Conservation (phyloP, 2,797 vertebrate genomes). For the Sebastes itinus region DNA sequence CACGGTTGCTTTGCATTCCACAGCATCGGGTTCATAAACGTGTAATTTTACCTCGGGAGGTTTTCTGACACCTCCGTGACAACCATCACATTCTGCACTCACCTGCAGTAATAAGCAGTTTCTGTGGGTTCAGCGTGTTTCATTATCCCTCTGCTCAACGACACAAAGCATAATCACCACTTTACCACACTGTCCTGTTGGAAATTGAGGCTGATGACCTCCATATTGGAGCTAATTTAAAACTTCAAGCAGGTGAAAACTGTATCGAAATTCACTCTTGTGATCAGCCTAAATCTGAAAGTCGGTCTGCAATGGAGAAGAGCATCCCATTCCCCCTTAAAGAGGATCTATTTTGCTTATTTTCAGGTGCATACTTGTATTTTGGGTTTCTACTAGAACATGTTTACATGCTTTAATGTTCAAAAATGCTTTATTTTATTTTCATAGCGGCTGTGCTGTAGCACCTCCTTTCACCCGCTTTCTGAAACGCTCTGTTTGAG, state of each 20-base stretch:
- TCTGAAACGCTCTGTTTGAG: too few species aligned
- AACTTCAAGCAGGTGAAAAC: background rate
- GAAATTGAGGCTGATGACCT: constrained; percentile 14
- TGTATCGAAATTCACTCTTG: background rate
- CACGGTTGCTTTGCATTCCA: background rate
- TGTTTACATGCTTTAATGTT: too few species aligned
- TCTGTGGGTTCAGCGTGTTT: background rate
- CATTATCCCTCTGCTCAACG: background rate
- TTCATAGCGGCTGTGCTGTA: too few species aligned
- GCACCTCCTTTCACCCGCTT: too few species aligned
- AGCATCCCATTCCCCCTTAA: background rate
- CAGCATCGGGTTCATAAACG: background rate
- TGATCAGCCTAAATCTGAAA: background rate
- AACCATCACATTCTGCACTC: constrained; percentile 3
- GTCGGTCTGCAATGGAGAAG: background rate
- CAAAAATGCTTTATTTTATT: too few species aligned
- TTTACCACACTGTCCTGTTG: background rate
- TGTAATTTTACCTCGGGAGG: background rate
- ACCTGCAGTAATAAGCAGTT: background rate
- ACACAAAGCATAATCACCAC: background rate
- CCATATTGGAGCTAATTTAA: constrained; percentile 4
- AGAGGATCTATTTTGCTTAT: too few species aligned
- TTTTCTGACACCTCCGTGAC: background rate
- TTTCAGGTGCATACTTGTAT: too few species aligned
- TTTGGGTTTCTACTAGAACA: too few species aligned